These are phyloP conservation scores for Caenorhabditis imperialis DNA, from an alignment of 2,888 invertebrate species.

Conservation along the genomic window DNA sequence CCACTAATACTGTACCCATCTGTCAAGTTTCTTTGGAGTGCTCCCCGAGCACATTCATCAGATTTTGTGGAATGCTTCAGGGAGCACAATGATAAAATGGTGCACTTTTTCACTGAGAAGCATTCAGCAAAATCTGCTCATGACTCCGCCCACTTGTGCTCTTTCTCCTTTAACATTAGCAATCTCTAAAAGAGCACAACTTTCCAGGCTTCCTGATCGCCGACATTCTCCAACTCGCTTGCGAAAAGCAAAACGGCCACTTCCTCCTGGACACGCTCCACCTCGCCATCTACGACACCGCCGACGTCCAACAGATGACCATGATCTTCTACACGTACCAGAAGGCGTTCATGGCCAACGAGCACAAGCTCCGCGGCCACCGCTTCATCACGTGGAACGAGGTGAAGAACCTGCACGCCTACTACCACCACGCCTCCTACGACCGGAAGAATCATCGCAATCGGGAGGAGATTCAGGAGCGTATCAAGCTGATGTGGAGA, in stretches of 20 bases:
- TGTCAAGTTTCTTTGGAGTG: too few species aligned
- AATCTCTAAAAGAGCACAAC: too few species aligned
- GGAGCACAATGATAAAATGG: too few species aligned
- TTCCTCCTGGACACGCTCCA: conserved; percentile 14
- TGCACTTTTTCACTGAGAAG: too few species aligned
- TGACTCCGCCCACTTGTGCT: too few species aligned
- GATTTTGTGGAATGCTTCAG: too few species aligned
- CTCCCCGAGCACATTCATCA: too few species aligned
- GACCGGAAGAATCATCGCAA: background rate
- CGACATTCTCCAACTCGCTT: conserved; percentile 34
- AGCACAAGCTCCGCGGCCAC: background rate
- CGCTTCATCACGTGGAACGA: conserved; percentile 6
- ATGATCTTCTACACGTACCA: background rate
- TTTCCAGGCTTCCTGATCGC: conserved; percentile 41
- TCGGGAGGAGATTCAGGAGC: background rate
- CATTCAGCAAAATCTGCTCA: too few species aligned
- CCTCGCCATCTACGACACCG: conserved; percentile 13
- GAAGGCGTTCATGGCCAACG: background rate
- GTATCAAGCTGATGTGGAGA: conserved; percentile 11
- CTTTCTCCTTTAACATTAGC: too few species aligned
- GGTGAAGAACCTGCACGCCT: background rate
- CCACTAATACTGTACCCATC: too few species aligned
- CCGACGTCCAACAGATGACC: background rate
- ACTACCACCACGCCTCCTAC: conserved; percentile 15
- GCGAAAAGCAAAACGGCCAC: conserved; percentile 3